Base-by-base conservation (phyloP, 2,888 invertebrate species). In the Latheticus oryzae region DNA sequence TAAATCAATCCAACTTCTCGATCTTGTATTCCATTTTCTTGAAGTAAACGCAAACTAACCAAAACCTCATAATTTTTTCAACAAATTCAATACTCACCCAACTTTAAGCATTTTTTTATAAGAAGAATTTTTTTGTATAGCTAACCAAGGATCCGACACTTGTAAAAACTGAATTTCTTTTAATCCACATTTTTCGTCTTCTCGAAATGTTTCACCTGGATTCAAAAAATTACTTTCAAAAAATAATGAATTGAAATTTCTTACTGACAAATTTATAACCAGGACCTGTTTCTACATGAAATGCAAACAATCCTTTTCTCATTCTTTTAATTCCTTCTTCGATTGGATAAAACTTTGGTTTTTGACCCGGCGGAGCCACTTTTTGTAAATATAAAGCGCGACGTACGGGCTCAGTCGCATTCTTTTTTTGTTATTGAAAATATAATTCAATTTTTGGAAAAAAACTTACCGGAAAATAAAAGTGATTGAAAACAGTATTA, bases 121-220 rank as follows among this genome's bases (percentile, higher is more conserved):
- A 0, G 85, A 83, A 0, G 85, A 83, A 57, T 85, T 80, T 68
- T 84, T 85, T 62, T 83, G 80, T 1, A 86, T 81, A 0, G 85
- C 84, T 42, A 86, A 66, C 83, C 83, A 85, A 0, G 86, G 85
- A 68, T 85, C 84, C 0, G 84, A 80, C 0, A 85, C 84, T 76
- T 85, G 84, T 21, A 86, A 71, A 58, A 68, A 76, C 32, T 70
- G 82, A 65, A 89, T 86, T 72, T 88, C 87, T 45, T 84, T 82
- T 4, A 90, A 74, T 0, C 85, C 87, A 71, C 90, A 90, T 71
- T 89, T 90, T 74, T 89, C 86, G 7, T 85, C 83, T 71, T 89
- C 89, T 70, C 88, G 88, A 67, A 85, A 89, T 45, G 83, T 85
- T 72, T 86, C 85, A 16, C 85, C 79, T 15, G 77, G 67, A 85